Percentiles rank a stretch among this genome's conserved stretches.
Evolutionary conservation across 2,797 vertebrate genomes (phyloP).

Genomic region (Chaetophractus vellerosus): DNA sequence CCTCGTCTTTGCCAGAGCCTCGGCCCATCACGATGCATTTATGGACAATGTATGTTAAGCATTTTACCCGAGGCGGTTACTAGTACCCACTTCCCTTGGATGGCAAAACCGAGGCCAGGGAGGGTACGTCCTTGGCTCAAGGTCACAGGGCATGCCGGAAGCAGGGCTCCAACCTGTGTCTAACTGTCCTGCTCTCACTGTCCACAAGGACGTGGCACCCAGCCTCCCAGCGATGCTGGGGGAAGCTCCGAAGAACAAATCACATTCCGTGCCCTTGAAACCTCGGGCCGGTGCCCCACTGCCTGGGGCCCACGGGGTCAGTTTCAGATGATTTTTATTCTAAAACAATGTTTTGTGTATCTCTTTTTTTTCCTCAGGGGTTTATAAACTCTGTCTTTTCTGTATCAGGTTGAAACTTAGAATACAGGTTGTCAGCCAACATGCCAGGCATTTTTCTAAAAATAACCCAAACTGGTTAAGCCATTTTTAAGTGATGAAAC

Average conservation of each 20-base stretch:
- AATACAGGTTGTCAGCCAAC: slow-evolving; percentile 84
- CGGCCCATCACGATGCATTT: not conserved
- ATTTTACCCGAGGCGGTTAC: not conserved
- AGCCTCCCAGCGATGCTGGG: not conserved
- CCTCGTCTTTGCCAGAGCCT: not conserved
- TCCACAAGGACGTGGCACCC: not conserved
- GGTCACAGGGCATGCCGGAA: not conserved
- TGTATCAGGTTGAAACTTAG: slow-evolving; percentile 81
- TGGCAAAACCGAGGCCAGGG: not conserved
- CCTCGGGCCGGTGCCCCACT: not conserved
- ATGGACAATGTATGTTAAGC: not conserved
- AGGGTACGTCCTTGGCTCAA: not conserved
- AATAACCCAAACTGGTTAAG: slow-evolving; percentile 83
- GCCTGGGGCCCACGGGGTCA: not conserved
- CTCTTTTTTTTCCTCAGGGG: not conserved
- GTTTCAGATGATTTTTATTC: slow-evolving; percentile 63
- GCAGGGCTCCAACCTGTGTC: not conserved
- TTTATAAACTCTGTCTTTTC: slow-evolving; percentile 81
- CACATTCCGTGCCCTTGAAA: not conserved
- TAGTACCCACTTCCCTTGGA: not conserved
- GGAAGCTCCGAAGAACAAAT: not conserved
- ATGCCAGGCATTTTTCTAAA: slow-evolving; percentile 85
- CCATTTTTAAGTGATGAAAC: slow-evolving; percentile 78
- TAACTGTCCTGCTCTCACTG: not conserved
- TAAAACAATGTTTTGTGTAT: slow-evolving; percentile 40